Evolutionary conservation across 1,140 invertebrate genomes (phyloP).

Genomic region (Platyscapa corneri): DNA sequence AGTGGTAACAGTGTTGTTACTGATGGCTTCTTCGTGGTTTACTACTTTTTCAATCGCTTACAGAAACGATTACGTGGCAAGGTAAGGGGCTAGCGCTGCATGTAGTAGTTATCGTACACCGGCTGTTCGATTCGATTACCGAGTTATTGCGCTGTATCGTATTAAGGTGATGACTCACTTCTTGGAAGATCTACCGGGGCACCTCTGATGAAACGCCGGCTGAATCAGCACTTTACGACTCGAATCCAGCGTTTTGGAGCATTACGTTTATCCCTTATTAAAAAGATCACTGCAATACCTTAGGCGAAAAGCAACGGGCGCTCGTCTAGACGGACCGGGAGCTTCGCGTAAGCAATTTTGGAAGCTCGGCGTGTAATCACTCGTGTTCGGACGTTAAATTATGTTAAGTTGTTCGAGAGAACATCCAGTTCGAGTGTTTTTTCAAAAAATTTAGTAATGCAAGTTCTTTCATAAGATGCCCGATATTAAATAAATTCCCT

Average conservation of each 20-base stretch:
- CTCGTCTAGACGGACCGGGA: neutral
- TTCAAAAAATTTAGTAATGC: too few species aligned
- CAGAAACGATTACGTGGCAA: conserved; percentile 83
- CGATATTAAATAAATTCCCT: too few species aligned
- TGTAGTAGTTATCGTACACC: neutral
- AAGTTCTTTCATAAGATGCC: too few species aligned
- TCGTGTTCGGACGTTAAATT: neutral
- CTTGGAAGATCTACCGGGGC: neutral
- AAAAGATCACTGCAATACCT: neutral
- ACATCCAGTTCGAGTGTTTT: too few species aligned
- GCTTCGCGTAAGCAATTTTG: neutral
- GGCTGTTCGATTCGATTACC: conserved; percentile 40
- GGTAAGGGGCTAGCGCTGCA: conserved; percentile 68
- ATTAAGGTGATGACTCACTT: conserved; percentile 21
- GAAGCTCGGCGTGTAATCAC: neutral
- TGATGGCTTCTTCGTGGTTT: conserved; percentile 83
- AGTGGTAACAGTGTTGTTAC: conserved; percentile 64
- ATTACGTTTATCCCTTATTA: conserved; percentile 22
- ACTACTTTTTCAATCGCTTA: conserved; percentile 84
- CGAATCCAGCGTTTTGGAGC: neutral
- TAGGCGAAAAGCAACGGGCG: neutral
- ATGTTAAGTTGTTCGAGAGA: too few species aligned
- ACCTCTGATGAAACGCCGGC: neutral
- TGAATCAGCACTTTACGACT: conserved; percentile 39
- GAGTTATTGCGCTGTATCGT: conserved; percentile 16